phyloP scores from a whole-genome alignment of 2,888 invertebrate genomes.

The Dichetophora obliterata region DNA sequence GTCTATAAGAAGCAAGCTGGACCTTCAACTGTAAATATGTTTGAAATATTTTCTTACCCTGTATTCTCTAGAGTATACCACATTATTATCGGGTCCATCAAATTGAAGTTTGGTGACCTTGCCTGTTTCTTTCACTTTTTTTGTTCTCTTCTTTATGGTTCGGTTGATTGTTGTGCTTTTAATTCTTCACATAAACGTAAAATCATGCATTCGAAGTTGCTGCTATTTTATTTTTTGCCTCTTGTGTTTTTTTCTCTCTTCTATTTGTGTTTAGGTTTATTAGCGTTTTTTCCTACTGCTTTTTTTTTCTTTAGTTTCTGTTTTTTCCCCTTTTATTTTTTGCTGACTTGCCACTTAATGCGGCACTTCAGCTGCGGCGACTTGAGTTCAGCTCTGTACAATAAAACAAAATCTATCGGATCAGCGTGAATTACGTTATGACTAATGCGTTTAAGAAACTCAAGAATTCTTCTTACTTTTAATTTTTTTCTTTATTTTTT shows the following conservation, averaged over 20 bases:
- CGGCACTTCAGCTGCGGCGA: constrained; percentile 8
- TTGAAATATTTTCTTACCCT: no score
- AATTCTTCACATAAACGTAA: not conserved
- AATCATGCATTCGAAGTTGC: not conserved
- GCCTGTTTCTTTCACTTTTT: constrained; percentile 11
- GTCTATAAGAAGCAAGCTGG: no score
- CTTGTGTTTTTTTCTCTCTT: not conserved
- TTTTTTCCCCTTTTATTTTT: constrained; percentile 1
- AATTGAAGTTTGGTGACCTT: constrained; percentile 42
- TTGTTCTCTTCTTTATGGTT: constrained; percentile 3
- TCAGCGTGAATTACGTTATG: constrained; percentile 41
- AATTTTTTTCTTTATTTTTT: not conserved
- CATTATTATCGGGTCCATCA: constrained; percentile 36
- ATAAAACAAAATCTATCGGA: constrained; percentile 27
- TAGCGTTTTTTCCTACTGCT: not conserved
- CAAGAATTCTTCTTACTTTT: constrained; percentile 7
- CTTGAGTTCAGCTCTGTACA: not conserved
- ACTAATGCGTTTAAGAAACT: constrained; percentile 44
- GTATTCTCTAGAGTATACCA: not conserved
- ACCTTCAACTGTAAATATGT: no score
- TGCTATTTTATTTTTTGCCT: not conserved
- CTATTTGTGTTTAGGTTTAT: not conserved
- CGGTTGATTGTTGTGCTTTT: not conserved
- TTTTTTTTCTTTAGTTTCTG: not conserved
- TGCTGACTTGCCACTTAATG: constrained; percentile 21